Base-by-base conservation (phyloP, 1,140 invertebrate species). In the Ericerus pela region DNA sequence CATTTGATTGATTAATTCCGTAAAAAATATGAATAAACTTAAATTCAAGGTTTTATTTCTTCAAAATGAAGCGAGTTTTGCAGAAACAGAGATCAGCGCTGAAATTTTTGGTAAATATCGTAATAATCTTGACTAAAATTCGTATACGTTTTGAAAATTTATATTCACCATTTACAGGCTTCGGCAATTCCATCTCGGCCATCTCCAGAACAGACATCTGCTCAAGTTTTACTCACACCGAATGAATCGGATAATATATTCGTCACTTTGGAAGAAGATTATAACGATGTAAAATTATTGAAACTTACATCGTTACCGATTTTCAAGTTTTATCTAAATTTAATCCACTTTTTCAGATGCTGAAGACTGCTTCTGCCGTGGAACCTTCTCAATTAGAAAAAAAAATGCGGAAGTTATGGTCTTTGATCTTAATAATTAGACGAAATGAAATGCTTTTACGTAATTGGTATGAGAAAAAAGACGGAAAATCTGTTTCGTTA, bases 191-290 rank as follows among this genome's bases (percentile, higher is more conserved):
- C 41, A 2, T 47, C 41, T 8, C 18, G 26, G 22, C 2, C 16
- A n/a, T n/a, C n/a, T 5, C 3, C 2, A 47, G 41, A 47, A 47
- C 4, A 10, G 16, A 24, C 14, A 24, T 24, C 41, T 4, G 26
- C 22, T 10, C 22, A 47, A 47, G 26, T 18, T 16, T 47, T 47
- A 47, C 18, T 47, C 8, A 47, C 11, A 5, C 8, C 4, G 2
- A 22, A 24, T 24, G 41, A 47, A 47, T 47, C 41, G 41, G 41
- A 47, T 47, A 47, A 47, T 47, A 24, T 47, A 24, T 47, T 22
- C 26, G 11, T 16, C 3, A 47, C 41, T 24, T 22, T 47, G 20
- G 41, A 47, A 24, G 41, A 47, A 47, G 41, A 47, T 24, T 47
- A 24, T 14, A 47, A 47, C 14, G 26, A 47, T 14, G 41, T 47